These are phyloP conservation scores for Apodemus speciosus DNA, from an alignment of 2,113 vertebrate species.

Conservation along the genomic window DNA sequence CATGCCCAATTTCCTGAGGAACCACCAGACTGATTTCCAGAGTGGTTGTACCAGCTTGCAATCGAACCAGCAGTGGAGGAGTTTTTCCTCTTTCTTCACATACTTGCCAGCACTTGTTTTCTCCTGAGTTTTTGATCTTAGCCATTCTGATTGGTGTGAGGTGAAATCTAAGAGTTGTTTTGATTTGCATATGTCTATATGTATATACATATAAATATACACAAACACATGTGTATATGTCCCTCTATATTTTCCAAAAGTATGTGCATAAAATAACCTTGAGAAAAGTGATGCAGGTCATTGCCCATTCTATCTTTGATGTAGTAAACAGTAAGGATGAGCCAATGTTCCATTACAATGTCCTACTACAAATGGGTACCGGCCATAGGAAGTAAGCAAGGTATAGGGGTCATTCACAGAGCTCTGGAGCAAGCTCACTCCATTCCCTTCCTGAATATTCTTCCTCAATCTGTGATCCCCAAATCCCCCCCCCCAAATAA, in stretches of 20 bases:
- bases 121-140: no score
- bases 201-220: neutral
- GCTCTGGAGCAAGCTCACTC: no score
- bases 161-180: no score
- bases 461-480: neutral
- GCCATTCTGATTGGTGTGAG: no score
- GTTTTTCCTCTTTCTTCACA: no score
- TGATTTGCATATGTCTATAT: neutral
- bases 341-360: fast-evolving
- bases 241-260: neutral
- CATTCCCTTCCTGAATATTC: neutral
- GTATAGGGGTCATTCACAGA: neutral
- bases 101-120: no score
- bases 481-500: neutral
- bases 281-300: neutral
- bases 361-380: neutral
- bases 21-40: no score
- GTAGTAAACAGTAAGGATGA: neutral
- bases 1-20: no score
- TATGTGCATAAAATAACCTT: neutral
- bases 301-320: neutral
- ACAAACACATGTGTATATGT: neutral
- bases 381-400: neutral
- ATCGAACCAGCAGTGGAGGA: no score
- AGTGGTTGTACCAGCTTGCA: no score